Conservation (phyloP, 2,113 vertebrate genomes). For the Cebidichthys violaceus region DNA sequence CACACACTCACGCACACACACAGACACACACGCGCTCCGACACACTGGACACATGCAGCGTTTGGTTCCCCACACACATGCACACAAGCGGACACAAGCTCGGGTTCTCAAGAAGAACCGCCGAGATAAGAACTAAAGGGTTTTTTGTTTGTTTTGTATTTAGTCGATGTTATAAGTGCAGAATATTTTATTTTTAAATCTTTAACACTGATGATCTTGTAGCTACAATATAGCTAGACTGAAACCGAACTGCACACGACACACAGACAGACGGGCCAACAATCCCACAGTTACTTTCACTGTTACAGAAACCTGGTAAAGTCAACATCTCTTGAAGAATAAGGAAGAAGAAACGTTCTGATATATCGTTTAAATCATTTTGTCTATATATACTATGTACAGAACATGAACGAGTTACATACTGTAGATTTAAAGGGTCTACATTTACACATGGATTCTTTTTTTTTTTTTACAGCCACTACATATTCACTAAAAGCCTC, state of each 20-base stretch:
- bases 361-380: slow-evolving; percentile 44
- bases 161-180: slow-evolving; percentile 52
- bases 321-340: slow-evolving; percentile 42
- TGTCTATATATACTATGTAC: slow-evolving; percentile 78
- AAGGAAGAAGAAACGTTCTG: slow-evolving; percentile 62
- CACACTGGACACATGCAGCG: slow-evolving; percentile 41
- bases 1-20: slow-evolving; percentile 15
- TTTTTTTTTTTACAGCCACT: slow-evolving; percentile 50
- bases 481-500: slow-evolving; percentile 66
- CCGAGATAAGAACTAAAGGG: slow-evolving; percentile 44
- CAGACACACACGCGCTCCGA: not conserved
- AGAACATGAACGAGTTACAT: slow-evolving; percentile 55
- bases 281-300: slow-evolving; percentile 61
- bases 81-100: slow-evolving; percentile 24
- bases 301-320: slow-evolving; percentile 55
- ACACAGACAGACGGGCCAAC: slow-evolving; percentile 67
- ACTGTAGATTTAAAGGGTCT: slow-evolving; percentile 63
- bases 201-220: slow-evolving; percentile 68
- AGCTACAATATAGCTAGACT: slow-evolving; percentile 49
- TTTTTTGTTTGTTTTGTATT: not conserved
- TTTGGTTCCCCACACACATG: slow-evolving; percentile 48
- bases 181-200: slow-evolving; percentile 15
- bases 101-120: slow-evolving; percentile 7
- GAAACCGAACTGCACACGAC: slow-evolving; percentile 60
- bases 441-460: slow-evolving; percentile 70